Percentiles rank a stretch among this genome's conserved stretches.
Conservation (phyloP, 2,113 vertebrate genomes). For the Neolamprologus toae region DNA sequence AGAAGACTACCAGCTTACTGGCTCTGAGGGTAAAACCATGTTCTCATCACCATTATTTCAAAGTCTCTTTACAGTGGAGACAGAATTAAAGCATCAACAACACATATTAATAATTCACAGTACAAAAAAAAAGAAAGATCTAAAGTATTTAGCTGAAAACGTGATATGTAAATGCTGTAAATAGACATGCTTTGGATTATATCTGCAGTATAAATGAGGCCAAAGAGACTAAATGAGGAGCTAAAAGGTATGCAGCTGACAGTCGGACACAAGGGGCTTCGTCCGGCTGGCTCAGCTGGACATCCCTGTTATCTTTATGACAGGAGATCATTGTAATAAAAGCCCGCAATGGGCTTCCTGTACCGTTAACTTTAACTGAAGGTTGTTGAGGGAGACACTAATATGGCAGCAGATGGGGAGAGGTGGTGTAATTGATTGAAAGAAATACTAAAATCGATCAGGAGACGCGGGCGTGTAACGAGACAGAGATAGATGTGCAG, state of each 20-base stretch:
- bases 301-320: constrained; percentile 33
- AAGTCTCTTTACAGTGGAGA: background rate
- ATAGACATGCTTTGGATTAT: background rate
- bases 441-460: constrained; percentile 63
- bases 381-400: constrained; percentile 54
- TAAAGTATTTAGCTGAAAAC: background rate
- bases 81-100: background rate
- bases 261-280: background rate
- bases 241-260: background rate
- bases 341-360: constrained; percentile 17
- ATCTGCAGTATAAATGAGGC: background rate
- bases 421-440: constrained; percentile 59
- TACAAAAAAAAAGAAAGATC: background rate
- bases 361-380: constrained; percentile 48
- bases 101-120: background rate
- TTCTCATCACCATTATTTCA: background rate
- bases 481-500: constrained; percentile 61
- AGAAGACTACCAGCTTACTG: background rate
- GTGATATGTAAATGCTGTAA: background rate
- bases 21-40: background rate
- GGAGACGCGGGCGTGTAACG: constrained; percentile 27
- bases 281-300: background rate
- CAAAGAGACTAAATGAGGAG: background rate
- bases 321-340: constrained; percentile 32
- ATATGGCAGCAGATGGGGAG: constrained; percentile 57